Evolutionary conservation across 2,888 invertebrate species (phyloP), one percentile per base, ranked within the genome.

Genomic region (Drosophila nr. perissopoda): DNA sequence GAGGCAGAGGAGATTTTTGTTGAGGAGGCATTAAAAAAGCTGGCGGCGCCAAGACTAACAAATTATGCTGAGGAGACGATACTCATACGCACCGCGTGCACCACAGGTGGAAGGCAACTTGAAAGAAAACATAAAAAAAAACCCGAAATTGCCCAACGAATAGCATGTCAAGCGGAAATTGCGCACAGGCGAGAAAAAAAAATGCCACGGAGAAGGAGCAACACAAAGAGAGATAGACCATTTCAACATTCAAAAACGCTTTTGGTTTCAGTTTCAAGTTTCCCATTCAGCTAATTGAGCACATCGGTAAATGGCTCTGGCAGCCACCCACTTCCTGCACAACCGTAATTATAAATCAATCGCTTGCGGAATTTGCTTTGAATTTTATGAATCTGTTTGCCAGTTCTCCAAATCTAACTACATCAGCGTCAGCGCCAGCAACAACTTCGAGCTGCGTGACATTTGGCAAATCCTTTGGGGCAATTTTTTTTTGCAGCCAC

Each of bases 281-380:
- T 74, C 51, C 40, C 57, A 57, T 33, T 34, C 65, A 42, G 68
- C 73, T 85, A 85, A 85, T 85, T 85, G 88, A 88, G 82, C 78
- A 80, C 82, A 78, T 80, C 77, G 72, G 63, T 70, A 66, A 88
- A 72, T 74, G 74, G 72, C 66, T 56, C 56, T 71, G 71, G 69
- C 70, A 63, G 64, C 72, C 70, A 49, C 73, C 69, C 68, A 68
- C 68, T 74, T 83, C 76, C 83, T 70, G 51, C 71, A 59, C 42
- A 60, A 60, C 34, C 79, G 79, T 84, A 84, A 89, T 85, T 87
- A 84, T 89, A 89, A 89, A 87, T 85, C 89, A 89, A 85, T 89
- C 79, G 84, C 67, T 72, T 56, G 74, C 63, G 65, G 73, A 82
- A 63, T 72, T 86, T 79, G 76, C 76, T 76, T 83, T 81, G 71